Evolutionary conservation across 1,140 invertebrate species (phyloP), one percentile per base, ranked within the genome.

Genomic region (Drosophila leontia): DNA sequence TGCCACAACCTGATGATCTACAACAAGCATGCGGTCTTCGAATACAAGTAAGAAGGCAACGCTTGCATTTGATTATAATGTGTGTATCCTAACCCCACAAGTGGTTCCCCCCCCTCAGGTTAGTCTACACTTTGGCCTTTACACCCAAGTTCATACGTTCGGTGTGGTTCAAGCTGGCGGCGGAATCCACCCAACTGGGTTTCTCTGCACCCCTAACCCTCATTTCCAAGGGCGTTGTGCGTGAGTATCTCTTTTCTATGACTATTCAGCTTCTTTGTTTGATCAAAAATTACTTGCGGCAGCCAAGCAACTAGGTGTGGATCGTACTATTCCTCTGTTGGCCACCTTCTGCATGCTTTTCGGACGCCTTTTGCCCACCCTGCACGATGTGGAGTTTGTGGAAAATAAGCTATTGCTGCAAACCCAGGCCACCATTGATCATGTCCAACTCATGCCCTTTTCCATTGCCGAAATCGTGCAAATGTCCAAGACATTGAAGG

Each of bases 361-460:
- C 80, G 96, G 95, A 47, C 94, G 97, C 34, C 94, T 98, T 3
- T 94, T 98, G 44, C 95, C 96, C 0, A 98, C 98, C 0, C 92
- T 98, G 17, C 97, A 98, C 82, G 98, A 99, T 92, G 95, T 96
- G 5, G 98, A 98, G 91, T 98, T 99, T 84, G 95, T 95, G 39
- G 93, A 94, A 65, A 93, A 94, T 51, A 83, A 92, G 48, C 61
- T 92, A 15, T 11, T 92, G 47, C 35, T 90, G 34, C 67, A 70
- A n/a, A 78, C 64, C n/a, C 76, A 19, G 26, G 62, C 23, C 26
- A 72, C 64, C 35, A 56, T 76, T 9, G 51, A 76, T 6, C 84
- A 80, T 75, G 82, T 82, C 3, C 84, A 83, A 13, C 75, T 93
- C 3, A 93, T 93, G 92, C 92, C 92, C 2, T 93, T 93, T 50